Conservation (phyloP, 2,888 invertebrate genomes). For the Apantesis nais region DNA sequence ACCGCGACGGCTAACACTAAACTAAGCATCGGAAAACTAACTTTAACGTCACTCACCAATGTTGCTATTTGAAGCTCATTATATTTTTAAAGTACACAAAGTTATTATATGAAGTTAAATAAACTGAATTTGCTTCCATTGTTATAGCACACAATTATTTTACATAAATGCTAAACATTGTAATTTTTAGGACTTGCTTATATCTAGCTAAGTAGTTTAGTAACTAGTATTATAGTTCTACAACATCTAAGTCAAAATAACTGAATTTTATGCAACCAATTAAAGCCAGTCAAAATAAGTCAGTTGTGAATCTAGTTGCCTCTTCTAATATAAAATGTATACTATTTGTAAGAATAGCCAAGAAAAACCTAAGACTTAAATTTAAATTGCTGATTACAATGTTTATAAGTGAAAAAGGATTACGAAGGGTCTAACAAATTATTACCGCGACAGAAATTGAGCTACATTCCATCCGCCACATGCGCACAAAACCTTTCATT, state of each 20-base stretch:
- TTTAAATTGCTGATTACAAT: background rate
- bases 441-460: background rate
- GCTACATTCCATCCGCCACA: background rate
- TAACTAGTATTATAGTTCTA: background rate
- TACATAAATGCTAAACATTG: background rate
- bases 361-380: background rate
- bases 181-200: background rate
- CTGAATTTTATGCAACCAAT: background rate
- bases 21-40: background rate
- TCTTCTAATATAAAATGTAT: background rate
- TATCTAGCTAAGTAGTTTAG: background rate
- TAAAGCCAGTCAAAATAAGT: background rate
- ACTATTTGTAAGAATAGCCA: background rate
- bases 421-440: too few relatives aligned
- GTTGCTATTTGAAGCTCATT: background rate
- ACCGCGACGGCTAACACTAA: background rate
- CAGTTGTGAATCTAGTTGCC: background rate
- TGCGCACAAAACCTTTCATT: background rate
- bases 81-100: background rate
- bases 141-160: background rate
- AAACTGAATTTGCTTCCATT: background rate
- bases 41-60: background rate
- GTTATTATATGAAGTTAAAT: background rate
- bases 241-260: background rate
- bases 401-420: background rate